Conservation (phyloP, 2,797 vertebrate species). For the Varecia variegata region DNA sequence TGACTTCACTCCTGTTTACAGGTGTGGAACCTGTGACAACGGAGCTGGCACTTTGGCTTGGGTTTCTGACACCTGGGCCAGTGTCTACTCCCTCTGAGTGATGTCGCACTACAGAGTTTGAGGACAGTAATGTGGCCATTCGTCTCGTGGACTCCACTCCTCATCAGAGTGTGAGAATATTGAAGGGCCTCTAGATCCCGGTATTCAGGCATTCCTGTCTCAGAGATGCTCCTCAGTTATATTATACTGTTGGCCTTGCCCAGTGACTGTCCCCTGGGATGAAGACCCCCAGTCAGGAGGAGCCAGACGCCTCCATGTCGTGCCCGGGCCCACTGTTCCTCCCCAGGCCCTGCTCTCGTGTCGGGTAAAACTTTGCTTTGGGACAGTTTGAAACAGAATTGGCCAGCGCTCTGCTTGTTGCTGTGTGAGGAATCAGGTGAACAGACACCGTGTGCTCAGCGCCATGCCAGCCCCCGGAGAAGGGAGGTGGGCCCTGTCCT, state of each 20-base stretch:
- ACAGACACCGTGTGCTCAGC: rapidly evolving
- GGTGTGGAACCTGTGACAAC: not conserved
- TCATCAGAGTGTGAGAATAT: not conserved
- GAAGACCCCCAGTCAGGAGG: not conserved
- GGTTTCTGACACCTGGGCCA: not conserved
- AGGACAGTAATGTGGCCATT: not conserved
- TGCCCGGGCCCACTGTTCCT: not conserved
- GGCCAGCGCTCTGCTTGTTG: not conserved
- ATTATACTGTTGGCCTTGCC: not conserved
- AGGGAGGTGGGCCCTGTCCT: not conserved
- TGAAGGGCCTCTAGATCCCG: not conserved
- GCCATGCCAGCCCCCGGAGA: not conserved
- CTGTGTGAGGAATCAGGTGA: not conserved
- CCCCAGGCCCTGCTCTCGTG: not conserved
- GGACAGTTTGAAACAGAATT: not conserved
- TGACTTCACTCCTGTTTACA: not conserved
- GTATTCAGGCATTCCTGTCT: not conserved
- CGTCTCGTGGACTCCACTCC: not conserved
- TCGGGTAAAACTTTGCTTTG: not conserved
- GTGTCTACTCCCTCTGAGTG: not conserved
- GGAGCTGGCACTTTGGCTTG: not conserved
- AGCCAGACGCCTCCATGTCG: rapidly evolving
- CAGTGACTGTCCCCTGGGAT: not conserved
- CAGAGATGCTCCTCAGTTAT: not conserved
- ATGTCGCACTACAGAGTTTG: not conserved